phyloP scores from a whole-genome alignment of 1,140 invertebrate species.

The Amphibalanus amphitrite region DNA sequence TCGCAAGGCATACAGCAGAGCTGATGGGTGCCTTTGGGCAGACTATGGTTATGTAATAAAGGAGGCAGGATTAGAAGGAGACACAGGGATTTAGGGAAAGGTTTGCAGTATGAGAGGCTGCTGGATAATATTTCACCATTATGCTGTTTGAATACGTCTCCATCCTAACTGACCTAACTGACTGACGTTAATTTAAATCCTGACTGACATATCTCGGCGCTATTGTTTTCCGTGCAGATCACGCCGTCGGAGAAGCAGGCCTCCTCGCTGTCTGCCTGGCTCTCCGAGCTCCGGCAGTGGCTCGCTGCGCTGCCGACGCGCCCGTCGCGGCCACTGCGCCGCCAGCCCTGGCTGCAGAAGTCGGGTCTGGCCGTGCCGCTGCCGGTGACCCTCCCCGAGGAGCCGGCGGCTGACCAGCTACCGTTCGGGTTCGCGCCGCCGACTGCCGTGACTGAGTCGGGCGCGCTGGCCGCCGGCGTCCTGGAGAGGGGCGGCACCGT shows the following conservation, averaged over 20 bases:
- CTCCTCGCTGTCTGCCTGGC: neutral
- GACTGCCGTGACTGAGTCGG: slow-evolving; percentile 9
- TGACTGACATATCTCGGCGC: no score
- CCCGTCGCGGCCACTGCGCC: neutral
- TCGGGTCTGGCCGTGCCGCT: neutral
- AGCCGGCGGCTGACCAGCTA: slow-evolving; percentile 9
- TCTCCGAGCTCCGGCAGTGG: neutral
- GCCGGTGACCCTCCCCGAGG: neutral
- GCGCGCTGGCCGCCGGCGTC: slow-evolving; percentile 10
- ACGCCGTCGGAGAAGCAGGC: neutral
- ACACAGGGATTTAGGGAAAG: no score
- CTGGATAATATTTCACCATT: no score
- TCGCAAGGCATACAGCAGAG: no score
- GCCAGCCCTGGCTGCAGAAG: neutral
- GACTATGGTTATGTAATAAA: no score
- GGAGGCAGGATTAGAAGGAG: no score
- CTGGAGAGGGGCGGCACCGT: slow-evolving; percentile 5
- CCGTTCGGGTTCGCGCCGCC: slow-evolving; percentile 11
- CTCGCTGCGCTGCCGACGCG: neutral
- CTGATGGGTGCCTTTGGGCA: no score
- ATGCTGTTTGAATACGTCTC: no score
- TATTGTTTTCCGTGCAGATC: neutral
- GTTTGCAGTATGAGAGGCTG: no score
- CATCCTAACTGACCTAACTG: no score
- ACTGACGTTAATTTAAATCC: no score